Percentiles rank a stretch among this genome's conserved stretches.
Evolutionary conservation across 1,140 invertebrate genomes (phyloP).

Genomic region (Oreohelix idahoensis): DNA sequence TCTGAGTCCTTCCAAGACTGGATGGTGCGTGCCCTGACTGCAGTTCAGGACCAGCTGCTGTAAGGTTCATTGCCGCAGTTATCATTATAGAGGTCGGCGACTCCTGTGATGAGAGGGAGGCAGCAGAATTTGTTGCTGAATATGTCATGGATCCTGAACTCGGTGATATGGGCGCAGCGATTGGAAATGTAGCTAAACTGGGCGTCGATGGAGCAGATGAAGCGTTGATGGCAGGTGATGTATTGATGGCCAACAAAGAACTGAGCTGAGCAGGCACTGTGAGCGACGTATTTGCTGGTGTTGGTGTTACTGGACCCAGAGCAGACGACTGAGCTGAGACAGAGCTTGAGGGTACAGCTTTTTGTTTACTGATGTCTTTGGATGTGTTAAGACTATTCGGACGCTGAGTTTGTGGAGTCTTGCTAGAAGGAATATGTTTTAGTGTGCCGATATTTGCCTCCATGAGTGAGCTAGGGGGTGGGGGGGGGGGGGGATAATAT

Average conservation of each 20-base stretch:
- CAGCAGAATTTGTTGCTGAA: background rate
- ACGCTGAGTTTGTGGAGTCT: background rate
- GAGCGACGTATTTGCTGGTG: background rate
- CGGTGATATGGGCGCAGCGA: background rate
- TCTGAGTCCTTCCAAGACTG: background rate
- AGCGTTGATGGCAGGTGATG: background rate
- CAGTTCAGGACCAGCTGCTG: background rate
- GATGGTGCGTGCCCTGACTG: background rate
- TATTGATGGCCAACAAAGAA: background rate
- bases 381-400: background rate
- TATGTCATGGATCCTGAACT: background rate
- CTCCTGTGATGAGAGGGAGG: background rate
- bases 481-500: too few species aligned
- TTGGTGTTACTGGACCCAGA: background rate
- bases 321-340: background rate
- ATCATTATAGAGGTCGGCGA: background rate
- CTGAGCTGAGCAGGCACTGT: background rate
- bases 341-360: background rate
- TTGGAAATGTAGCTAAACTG: background rate
- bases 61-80: background rate
- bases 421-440: background rate
- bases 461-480: background rate
- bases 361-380: background rate
- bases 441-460: background rate
- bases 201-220: background rate